Conservation (phyloP, 2,113 vertebrate species). For the Camelus bactrianus region DNA sequence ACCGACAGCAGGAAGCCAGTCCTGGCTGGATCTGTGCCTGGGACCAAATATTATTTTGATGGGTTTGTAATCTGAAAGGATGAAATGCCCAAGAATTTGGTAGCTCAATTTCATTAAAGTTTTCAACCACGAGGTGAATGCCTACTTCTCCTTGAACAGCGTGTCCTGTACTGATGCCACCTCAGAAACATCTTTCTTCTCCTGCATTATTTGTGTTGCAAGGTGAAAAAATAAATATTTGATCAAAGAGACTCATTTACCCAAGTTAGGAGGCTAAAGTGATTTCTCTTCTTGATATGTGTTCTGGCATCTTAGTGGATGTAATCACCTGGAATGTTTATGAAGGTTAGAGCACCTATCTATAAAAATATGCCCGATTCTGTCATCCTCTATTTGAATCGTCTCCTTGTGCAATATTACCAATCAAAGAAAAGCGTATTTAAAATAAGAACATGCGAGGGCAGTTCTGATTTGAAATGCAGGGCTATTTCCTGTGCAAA, state of each 20-base stretch:
- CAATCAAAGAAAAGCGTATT: background rate
- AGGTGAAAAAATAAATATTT: conserved; percentile 37
- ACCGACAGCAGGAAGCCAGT: background rate
- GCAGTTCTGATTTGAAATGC: background rate
- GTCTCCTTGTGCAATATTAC: background rate
- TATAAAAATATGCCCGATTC: background rate
- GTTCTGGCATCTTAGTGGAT: background rate
- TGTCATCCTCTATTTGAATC: background rate
- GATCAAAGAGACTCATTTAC: conserved; percentile 26
- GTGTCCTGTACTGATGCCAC: background rate
- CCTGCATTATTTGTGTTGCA: background rate
- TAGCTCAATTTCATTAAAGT: background rate
- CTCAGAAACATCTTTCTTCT: background rate
- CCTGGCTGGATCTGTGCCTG: background rate
- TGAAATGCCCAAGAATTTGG: background rate
- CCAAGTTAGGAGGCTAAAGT: background rate
- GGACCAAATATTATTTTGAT: background rate
- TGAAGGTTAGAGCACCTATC: conserved; percentile 1
- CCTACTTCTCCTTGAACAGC: background rate
- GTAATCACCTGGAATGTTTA: background rate
- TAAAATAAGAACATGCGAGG: background rate
- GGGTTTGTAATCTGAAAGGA: background rate
- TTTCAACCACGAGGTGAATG: background rate
- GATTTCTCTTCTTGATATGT: conserved; percentile 45
- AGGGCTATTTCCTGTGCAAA: background rate